Evolutionary conservation across 2,113 vertebrate species (phyloP).

Genomic region (Sinocyclocheilus grahami): DNA sequence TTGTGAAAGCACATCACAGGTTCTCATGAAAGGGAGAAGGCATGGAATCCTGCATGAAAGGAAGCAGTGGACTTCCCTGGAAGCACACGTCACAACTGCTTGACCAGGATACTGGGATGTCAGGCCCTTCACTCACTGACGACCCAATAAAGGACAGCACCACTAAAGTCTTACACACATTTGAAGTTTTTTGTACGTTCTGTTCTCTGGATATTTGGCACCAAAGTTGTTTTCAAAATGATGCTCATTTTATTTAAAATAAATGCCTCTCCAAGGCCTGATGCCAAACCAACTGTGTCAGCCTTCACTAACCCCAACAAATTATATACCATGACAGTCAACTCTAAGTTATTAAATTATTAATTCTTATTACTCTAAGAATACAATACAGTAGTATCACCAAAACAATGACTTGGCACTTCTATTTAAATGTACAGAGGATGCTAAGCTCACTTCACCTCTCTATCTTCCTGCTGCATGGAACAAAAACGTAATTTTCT

Average conservation of each 20-base stretch:
- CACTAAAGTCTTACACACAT: no score
- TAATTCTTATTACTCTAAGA: not conserved
- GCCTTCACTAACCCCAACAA: not conserved
- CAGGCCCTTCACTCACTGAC: no score
- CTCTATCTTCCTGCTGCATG: slow-evolving; percentile 57
- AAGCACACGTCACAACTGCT: no score
- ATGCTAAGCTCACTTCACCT: not conserved
- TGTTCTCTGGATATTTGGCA: not conserved
- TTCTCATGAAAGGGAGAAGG: no score
- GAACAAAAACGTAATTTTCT: slow-evolving; percentile 83
- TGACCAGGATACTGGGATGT: no score
- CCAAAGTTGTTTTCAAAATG: not conserved
- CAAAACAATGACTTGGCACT: not conserved
- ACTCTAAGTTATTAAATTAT: not conserved
- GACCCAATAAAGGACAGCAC: no score
- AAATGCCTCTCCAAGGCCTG: not conserved
- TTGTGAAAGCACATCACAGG: no score
- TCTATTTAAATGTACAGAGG: not conserved
- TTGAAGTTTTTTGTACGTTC: not conserved
- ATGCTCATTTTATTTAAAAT: not conserved
- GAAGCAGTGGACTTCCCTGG: no score
- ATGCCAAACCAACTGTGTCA: not conserved
- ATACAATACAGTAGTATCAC: not conserved
- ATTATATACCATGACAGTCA: not conserved
- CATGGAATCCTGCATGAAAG: no score